Evolutionary conservation across 2,888 invertebrate genomes (phyloP), one percentile per base, ranked within the genome.

Genomic region (Heliothis peltigera): DNA sequence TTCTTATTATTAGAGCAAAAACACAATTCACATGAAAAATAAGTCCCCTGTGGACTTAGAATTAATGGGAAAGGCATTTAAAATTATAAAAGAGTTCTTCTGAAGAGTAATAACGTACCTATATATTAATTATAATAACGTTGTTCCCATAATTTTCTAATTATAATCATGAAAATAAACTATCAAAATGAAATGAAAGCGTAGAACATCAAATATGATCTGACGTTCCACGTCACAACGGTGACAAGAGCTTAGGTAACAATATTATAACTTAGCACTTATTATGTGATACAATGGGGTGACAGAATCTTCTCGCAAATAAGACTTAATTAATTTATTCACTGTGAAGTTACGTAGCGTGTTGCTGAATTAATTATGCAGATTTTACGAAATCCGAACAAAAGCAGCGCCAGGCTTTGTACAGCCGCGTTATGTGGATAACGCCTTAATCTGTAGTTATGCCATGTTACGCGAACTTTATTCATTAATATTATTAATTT

Each of bases 301-400:
- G 84, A 80, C 82, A 79, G 81, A 85, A 86, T 86, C 85, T 84
- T 76, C 75, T 81, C 75, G 75, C 84, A 88, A 91, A 90, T 89
- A 89, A 81, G 84, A 86, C 84, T 90, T 89, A 90, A 91, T 89
- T 89, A 92, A 92, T 92, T 90, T 89, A 92, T 91, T 91, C 89
- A 72, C 80, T 72, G 84, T 84, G 79, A 90, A 92, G 89, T 90
- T 89, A 88, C 89, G 89, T 89, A 86, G 89, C 92, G 91, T 92
- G 92, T 85, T 84, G 80, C 70, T 83, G 92, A 90, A 92, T 92
- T 90, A 83, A 90, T 93, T 91, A 89, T 84, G 87, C 76, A 87
- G 89, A 91, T 92, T 91, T 84, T 65, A 77, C 81, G 65, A 86
- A 86, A 84, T 80, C 77, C 71, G 74, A 68, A 75, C 79, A 83